Base-by-base conservation (phyloP, 2,888 invertebrate genomes). In the Orchesellides sinensis region DNA sequence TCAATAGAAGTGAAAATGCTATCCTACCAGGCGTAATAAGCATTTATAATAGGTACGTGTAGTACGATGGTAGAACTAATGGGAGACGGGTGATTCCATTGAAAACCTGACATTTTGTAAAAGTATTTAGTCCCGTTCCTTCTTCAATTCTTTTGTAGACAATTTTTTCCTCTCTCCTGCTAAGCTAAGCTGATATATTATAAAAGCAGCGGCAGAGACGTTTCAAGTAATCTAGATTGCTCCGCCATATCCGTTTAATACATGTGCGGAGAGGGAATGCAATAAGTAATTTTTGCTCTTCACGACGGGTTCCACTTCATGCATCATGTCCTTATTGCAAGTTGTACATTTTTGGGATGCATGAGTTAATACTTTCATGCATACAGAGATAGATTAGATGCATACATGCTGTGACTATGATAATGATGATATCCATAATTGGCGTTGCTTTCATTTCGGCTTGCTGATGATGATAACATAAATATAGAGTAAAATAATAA, bases 11-110 rank as follows among this genome's bases (percentile, higher is more conserved):
- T n/a, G n/a, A n/a, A 40, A 63, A 52, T 66, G 68, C 35, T 61
- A 45, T 73, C 81, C 82, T 82, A 75, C 82, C 61, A 75, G 69
- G 82, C 82, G 63, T 82, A 75, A 75, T 82, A 75, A 82, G 63
- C 75, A 75, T 75, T n/a, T 32, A 82, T 59, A 82, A 82, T 74
- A 35, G 68, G 54, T 59, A 21, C 29, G 54, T 23, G 70, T 63
- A 40, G 52, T 65, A 54, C 81, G 17, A 49, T 3, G 25, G 70
- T 63, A 54, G 65, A 75, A 70, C 69, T 82, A 82, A 82, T 82
- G 74, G 69, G 82, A 82, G 75, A 70, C 75, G 82, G 77, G 83
- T 72, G 83, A 75, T 83, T 83, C 75, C 82, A 82, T 70, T 75
- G 35, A 66, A 81, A 83, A 49, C 59, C 83, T 72, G 77, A 72